phyloP scores from a whole-genome alignment of 2,888 invertebrate genomes.

The Strigamia maritima region DNA sequence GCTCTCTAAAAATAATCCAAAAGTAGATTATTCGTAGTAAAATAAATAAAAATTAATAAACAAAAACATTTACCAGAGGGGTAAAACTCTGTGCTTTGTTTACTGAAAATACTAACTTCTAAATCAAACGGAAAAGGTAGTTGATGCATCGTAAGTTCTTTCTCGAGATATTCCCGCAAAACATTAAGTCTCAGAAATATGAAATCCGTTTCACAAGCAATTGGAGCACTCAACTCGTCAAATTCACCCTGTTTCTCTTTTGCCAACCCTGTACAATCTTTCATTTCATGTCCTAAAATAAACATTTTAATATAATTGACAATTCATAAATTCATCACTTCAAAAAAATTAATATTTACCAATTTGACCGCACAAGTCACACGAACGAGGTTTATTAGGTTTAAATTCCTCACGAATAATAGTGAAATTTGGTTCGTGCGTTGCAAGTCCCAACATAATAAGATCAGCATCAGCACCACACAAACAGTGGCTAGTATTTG shows the following conservation, averaged over 20 bases:
- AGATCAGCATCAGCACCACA: slow-evolving; percentile 99
- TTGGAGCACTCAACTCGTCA: slow-evolving; percentile 58
- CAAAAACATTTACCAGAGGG: background rate
- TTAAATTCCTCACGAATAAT: slow-evolving; percentile 98
- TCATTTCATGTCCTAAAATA: slow-evolving; percentile 80
- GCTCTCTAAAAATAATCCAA: slow-evolving; percentile 59
- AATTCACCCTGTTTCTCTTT: slow-evolving; percentile 59
- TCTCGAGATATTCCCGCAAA: slow-evolving; percentile 86
- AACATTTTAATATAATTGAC: slow-evolving; percentile 26
- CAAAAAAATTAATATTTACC: slow-evolving; percentile 50
- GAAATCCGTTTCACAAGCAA: slow-evolving; percentile 72
- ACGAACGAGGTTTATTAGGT: slow-evolving; percentile 91
- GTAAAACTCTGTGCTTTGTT: background rate
- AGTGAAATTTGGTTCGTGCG: slow-evolving; percentile 98
- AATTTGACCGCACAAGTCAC: slow-evolving; percentile 82
- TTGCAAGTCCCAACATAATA: slow-evolving; percentile 96
- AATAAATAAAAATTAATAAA: slow-evolving; percentile 52
- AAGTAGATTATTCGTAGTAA: slow-evolving; percentile 89
- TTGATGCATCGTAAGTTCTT: slow-evolving; percentile 84
- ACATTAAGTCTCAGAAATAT: slow-evolving; percentile 92
- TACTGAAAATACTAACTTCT: slow-evolving; percentile 58
- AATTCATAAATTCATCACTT: background rate
- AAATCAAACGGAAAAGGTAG: slow-evolving; percentile 92
- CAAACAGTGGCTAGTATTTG: slow-evolving; percentile 94
- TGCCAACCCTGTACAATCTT: slow-evolving; percentile 78